A percentile compares a stretch with the other conserved stretches of the same genome.
Conservation (phyloP, 1,140 invertebrate genomes). For the Sipha flava region DNA sequence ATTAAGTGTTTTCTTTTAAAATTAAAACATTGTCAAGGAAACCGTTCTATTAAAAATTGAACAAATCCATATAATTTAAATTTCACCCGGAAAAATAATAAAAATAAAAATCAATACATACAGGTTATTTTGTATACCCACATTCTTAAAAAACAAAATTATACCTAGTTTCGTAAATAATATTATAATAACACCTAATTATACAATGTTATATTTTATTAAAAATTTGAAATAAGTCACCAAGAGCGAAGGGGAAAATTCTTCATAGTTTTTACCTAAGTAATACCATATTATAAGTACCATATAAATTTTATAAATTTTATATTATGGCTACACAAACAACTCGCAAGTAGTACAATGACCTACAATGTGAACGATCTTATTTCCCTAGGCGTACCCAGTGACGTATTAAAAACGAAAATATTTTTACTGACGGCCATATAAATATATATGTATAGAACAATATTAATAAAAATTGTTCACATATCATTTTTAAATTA, state of each 20-base stretch:
- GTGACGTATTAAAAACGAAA: not conserved
- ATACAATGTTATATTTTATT: too few species aligned
- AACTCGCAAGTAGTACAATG: constrained; percentile 9
- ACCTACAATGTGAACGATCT: constrained; percentile 16
- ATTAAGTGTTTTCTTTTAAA: not conserved
- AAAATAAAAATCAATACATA: not conserved
- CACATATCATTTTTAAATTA: not conserved
- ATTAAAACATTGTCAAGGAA: constrained; percentile 1
- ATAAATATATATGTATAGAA: not conserved
- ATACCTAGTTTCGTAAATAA: too few species aligned
- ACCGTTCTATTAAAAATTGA: not conserved
- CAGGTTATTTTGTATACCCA: not conserved
- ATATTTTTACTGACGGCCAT: not conserved
- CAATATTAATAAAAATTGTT: not conserved
- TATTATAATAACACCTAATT: too few species aligned
- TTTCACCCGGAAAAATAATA: not conserved
- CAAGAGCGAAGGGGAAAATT: too few species aligned
- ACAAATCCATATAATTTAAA: not conserved
- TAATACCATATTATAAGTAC: too few species aligned
- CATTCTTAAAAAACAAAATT: not conserved
- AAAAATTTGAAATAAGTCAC: too few species aligned
- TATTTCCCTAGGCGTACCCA: not conserved
- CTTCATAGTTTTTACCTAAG: too few species aligned
- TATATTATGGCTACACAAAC: not conserved
- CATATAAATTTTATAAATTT: too few species aligned